Conservation (phyloP, 2,113 vertebrate genomes). For the Muntiacus muntjak region DNA sequence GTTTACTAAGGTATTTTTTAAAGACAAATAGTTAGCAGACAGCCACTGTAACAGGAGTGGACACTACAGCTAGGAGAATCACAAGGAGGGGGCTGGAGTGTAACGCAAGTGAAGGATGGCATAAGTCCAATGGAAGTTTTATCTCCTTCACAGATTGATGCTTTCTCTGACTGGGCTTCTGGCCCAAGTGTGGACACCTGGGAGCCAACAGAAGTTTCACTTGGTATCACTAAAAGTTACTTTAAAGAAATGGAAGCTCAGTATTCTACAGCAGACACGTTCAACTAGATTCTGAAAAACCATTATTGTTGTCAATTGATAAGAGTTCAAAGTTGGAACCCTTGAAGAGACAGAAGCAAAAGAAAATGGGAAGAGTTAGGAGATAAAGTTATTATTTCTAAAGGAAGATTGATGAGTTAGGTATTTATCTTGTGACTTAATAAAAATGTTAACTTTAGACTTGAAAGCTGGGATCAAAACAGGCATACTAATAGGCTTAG, state of each 20-base stretch:
- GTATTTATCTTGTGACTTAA: neutral
- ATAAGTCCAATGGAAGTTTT: rapidly evolving
- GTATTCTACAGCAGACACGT: neutral
- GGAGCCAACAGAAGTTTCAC: neutral
- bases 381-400: conserved; percentile 10
- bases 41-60: neutral
- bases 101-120: neutral
- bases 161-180: neutral
- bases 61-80: neutral
- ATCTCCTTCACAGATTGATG: no score
- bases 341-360: neutral
- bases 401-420: neutral
- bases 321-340: neutral
- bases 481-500: neutral
- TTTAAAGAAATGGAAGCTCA: neutral
- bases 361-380: neutral
- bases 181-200: neutral
- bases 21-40: neutral
- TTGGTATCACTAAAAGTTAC: neutral
- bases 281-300: neutral
- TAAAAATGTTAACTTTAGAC: neutral
- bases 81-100: neutral
- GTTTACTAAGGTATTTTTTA: neutral
- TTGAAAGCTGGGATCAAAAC: neutral
- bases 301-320: conserved; percentile 5